Evolutionary conservation across 1,140 invertebrate genomes (phyloP).

Genomic region (Spodoptera litura): DNA sequence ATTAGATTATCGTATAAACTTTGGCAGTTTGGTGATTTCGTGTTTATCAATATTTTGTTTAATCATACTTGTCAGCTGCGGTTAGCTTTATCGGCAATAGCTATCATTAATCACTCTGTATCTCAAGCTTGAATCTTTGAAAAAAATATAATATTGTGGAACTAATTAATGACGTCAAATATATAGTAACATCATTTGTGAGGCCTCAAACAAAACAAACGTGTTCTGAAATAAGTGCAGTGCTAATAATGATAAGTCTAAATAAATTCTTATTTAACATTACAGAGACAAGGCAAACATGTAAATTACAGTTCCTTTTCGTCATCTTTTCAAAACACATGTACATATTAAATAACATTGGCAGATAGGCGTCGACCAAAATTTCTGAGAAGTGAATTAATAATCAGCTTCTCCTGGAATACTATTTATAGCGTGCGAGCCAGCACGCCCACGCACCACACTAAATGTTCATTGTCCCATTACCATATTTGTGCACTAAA

Average conservation of each 20-base stretch:
- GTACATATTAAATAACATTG: constrained; percentile 10
- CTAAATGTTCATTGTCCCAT: constrained; percentile 34
- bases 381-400: constrained; percentile 43
- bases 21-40: background rate
- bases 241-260: constrained; percentile 6
- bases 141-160: background rate
- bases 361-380: constrained; percentile 33
- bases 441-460: constrained; percentile 18
- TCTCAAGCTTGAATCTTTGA: constrained; percentile 7
- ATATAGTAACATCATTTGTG: background rate
- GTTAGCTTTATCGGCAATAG: constrained; percentile 10
- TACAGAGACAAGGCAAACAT: background rate
- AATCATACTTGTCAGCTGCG: background rate
- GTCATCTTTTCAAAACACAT: background rate
- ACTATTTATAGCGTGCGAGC: constrained; percentile 42
- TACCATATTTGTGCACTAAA: constrained; percentile 36
- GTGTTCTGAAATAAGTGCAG: background rate
- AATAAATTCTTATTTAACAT: background rate
- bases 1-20: constrained; percentile 9
- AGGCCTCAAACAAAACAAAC: background rate
- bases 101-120: constrained; percentile 6
- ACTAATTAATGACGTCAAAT: background rate
- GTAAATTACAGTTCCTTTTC: constrained; percentile 13
- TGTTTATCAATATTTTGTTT: background rate
- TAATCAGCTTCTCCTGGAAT: constrained; percentile 40